These are phyloP conservation scores for Drosophila gaucha DNA, from an alignment of 2,888 invertebrate genomes.

Conservation along the genomic window DNA sequence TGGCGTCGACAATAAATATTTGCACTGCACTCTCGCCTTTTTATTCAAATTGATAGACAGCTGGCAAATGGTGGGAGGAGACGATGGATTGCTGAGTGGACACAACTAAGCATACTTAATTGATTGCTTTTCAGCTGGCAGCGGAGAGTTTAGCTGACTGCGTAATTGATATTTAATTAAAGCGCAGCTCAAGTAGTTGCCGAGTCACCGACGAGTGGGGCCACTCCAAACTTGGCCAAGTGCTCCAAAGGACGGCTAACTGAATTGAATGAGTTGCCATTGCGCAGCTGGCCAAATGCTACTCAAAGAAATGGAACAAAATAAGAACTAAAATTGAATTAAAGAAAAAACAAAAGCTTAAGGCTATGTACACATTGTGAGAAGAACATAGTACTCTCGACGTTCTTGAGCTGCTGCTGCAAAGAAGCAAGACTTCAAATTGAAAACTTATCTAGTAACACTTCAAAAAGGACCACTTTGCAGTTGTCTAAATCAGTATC, in stretches of 20 bases:
- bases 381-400: not conserved
- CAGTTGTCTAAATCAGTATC: not conserved
- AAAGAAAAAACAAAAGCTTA: not conserved
- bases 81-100: constrained; percentile 14
- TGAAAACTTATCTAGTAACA: not conserved
- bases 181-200: constrained; percentile 67
- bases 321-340: not conserved
- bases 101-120: constrained; percentile 67
- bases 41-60: constrained; percentile 34
- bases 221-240: constrained; percentile 33
- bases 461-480: not conserved
- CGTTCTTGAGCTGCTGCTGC: no score
- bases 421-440: no score
- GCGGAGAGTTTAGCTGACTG: constrained; percentile 35
- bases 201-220: constrained; percentile 47
- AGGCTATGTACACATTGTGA: not conserved
- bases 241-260: constrained; percentile 13
- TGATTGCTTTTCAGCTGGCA: constrained; percentile 69
- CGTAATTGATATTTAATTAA: constrained; percentile 79
- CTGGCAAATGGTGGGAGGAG: constrained; percentile 17
- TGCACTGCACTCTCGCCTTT: constrained; percentile 64
- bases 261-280: constrained; percentile 20
- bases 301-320: not conserved
- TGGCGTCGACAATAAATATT: constrained; percentile 62
- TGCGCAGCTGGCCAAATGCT: constrained; percentile 16